Conservation (phyloP, 2,797 vertebrate genomes). For the Pseudotriccus pelzelni region DNA sequence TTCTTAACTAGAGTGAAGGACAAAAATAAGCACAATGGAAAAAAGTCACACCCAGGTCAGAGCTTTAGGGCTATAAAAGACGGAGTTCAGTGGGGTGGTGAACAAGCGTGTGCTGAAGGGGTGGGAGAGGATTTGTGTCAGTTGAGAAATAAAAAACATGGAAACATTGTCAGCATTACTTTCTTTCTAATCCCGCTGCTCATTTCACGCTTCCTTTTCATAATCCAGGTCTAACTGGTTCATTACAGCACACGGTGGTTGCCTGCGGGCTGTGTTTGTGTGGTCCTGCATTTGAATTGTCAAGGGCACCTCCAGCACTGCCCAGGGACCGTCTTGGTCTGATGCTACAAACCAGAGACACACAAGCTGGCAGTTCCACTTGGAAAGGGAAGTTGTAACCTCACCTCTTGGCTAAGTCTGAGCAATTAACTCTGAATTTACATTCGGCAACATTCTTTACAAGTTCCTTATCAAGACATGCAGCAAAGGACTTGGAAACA, state of each 20-base stretch:
- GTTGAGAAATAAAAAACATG: background rate
- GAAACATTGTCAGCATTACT: background rate
- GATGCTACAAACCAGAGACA: background rate
- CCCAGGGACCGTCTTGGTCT: background rate
- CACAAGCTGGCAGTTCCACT: background rate
- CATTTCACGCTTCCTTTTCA: background rate
- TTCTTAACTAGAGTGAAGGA: background rate
- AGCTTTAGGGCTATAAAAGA: background rate
- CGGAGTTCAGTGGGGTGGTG: background rate
- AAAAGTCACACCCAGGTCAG: background rate
- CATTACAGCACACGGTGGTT: background rate
- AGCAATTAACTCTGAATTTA: constrained; percentile 3
- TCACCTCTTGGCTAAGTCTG: background rate
- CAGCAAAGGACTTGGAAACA: background rate
- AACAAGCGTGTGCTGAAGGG: background rate
- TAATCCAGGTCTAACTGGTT: background rate
- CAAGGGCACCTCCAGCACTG: constrained; percentile 20
- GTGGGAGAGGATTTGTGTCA: background rate
- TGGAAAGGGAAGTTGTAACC: background rate
- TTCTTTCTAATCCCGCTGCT: background rate
- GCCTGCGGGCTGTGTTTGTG: constrained; percentile 22
- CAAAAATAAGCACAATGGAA: background rate
- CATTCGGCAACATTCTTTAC: background rate
- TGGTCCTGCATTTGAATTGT: background rate
- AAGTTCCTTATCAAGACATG: background rate